phyloP scores from a whole-genome alignment of 2,113 vertebrate genomes.

The Nettapus auritus region DNA sequence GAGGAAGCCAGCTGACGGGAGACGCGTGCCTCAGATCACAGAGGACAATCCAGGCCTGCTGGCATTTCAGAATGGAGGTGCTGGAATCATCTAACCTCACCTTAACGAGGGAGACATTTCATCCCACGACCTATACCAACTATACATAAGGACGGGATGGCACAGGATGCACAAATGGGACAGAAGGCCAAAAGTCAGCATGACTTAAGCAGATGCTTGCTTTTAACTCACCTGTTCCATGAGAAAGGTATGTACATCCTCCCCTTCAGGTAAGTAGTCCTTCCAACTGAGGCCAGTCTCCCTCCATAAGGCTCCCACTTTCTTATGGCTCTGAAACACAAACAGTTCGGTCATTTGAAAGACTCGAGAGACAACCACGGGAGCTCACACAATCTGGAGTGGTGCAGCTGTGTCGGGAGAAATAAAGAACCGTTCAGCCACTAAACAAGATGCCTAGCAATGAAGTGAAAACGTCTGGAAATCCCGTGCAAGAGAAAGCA shows the following conservation, averaged over 20 bases:
- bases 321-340: conserved; percentile 94
- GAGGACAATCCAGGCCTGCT: background rate
- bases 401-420: conserved; percentile 38
- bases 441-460: background rate
- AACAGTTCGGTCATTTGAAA: background rate
- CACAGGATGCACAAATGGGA: background rate
- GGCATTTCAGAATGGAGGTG: background rate
- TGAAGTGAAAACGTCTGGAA: background rate
- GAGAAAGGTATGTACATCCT: conserved; percentile 91
- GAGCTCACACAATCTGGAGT: background rate
- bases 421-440: background rate
- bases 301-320: conserved; percentile 93
- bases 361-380: background rate
- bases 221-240: conserved; percentile 84
- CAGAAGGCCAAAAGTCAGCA: fast-evolving
- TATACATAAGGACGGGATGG: fast-evolving
- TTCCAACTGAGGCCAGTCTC: conserved; percentile 91
- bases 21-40: background rate
- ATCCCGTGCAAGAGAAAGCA: background rate
- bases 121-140: background rate
- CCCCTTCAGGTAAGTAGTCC: conserved; percentile 89
- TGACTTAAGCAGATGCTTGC: background rate
- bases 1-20: background rate
- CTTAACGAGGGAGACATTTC: background rate
- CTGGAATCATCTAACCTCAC: background rate